Evolutionary conservation across 2,797 vertebrate species (phyloP).

Genomic region (Lindbergichthys nudifrons): DNA sequence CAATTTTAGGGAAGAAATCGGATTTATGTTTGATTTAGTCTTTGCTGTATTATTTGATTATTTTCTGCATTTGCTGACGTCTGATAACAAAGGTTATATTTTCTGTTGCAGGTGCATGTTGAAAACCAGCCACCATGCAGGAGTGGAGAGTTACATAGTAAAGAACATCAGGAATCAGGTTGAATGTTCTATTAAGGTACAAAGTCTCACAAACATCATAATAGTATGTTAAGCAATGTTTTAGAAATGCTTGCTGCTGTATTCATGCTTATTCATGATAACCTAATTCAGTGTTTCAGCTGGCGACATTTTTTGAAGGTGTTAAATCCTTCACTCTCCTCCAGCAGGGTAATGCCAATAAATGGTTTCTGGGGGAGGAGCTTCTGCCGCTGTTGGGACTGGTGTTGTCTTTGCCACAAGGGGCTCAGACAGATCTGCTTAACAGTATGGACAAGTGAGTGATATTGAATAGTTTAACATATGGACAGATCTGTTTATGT

Average conservation of each 20-base stretch:
- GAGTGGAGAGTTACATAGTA: constrained; percentile 91
- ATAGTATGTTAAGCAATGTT: not conserved
- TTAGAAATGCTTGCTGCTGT: not conserved
- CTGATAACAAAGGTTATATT: not conserved
- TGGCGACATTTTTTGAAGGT: not conserved
- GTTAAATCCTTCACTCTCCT: constrained; percentile 46
- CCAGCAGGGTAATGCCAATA: constrained; percentile 77
- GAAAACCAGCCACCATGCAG: constrained; percentile 92
- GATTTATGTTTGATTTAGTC: not conserved
- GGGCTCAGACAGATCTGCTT: constrained; percentile 88
- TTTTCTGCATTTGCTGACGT: not conserved
- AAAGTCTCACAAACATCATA: not conserved
- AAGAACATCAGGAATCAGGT: constrained; percentile 95
- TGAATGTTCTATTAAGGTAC: constrained; percentile 87
- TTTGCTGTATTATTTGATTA: not conserved
- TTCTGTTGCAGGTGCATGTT: constrained; percentile 89
- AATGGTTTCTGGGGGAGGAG: constrained; percentile 88
- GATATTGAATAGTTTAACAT: not conserved
- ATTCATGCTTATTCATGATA: not conserved
- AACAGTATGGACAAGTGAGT: constrained; percentile 91
- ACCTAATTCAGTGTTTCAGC: not conserved
- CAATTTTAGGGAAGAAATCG: not conserved
- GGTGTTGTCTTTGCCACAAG: constrained; percentile 88
- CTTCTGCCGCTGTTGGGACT: constrained; percentile 86
- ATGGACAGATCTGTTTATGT: not conserved